Percentiles rank a stretch among this genome's conserved stretches.
Conservation (phyloP, 2,797 vertebrate genomes). For the Thunnus albacares region DNA sequence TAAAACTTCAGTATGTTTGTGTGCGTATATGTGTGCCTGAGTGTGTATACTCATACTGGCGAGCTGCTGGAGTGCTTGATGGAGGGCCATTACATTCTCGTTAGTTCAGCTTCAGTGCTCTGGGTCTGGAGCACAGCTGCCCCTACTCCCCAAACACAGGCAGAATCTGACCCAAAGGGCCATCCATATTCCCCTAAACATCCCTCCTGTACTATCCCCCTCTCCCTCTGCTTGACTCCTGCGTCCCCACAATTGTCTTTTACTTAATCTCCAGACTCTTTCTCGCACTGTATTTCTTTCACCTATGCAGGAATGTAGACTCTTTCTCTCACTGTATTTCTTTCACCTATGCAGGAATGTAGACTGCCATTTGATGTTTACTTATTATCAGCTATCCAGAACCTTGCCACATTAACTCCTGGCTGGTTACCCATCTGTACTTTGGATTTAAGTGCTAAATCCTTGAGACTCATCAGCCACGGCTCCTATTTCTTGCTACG, state of each 20-base stretch:
- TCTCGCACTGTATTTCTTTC: not conserved
- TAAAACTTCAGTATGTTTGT: slow-evolving; percentile 28
- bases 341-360: not conserved
- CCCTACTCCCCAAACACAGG: slow-evolving; percentile 63
- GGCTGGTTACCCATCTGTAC: not conserved
- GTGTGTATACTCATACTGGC: slow-evolving; percentile 22
- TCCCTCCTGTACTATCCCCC: slow-evolving; percentile 22
- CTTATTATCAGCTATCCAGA: not conserved
- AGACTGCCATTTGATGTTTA: not conserved
- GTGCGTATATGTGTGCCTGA: slow-evolving; percentile 13
- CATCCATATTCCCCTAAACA: slow-evolving; percentile 22
- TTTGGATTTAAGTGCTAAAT: not conserved
- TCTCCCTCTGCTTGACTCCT: slow-evolving; percentile 53
- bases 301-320: not conserved
- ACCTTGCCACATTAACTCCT: slow-evolving; percentile 2
- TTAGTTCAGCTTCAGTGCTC: slow-evolving; percentile 81
- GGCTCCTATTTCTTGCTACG: not conserved
- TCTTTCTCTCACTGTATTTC: not conserved
- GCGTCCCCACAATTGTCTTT: slow-evolving; percentile 38
- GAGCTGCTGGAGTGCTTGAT: slow-evolving; percentile 63
- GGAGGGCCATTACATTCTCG: slow-evolving; percentile 76
- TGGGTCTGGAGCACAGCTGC: slow-evolving; percentile 73
- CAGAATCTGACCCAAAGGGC: slow-evolving; percentile 60
- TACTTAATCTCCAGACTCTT: slow-evolving; percentile 15
- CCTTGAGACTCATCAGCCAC: not conserved